Conservation (phyloP, 2,888 invertebrate genomes). For the Cistogaster globosa region DNA sequence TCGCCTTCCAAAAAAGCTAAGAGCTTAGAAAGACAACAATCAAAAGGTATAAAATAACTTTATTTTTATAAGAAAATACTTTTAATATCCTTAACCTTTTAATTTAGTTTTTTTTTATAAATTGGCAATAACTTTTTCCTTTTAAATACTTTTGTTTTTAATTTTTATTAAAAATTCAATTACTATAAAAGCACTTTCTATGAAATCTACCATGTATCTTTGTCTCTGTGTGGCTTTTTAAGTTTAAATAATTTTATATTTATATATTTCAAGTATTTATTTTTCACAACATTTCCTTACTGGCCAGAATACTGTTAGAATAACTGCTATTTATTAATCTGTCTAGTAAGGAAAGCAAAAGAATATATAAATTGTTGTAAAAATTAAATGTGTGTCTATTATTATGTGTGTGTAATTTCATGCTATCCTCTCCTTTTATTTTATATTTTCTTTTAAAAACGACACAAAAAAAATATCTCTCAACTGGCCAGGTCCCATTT, state of each 20-base stretch:
- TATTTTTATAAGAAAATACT: slow-evolving; percentile 3
- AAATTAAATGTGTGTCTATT: slow-evolving; percentile 33
- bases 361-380: neutral
- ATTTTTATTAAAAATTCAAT: slow-evolving; percentile 20
- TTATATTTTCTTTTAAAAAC: slow-evolving; percentile 50
- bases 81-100: neutral
- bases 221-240: slow-evolving; percentile 40
- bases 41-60: slow-evolving; percentile 74
- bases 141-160: neutral
- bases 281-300: neutral
- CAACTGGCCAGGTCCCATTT: slow-evolving; percentile 76
- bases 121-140: slow-evolving; percentile 35
- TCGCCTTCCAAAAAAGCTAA: slow-evolving; percentile 72
- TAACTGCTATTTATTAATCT: neutral
- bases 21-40: slow-evolving; percentile 74
- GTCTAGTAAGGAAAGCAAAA: neutral
- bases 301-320: neutral
- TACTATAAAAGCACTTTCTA: slow-evolving; percentile 49
- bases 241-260: slow-evolving; percentile 8
- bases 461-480: slow-evolving; percentile 36
- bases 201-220: slow-evolving; percentile 29
- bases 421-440: slow-evolving; percentile 68
- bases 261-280: slow-evolving; percentile 23
- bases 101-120: slow-evolving; percentile 18
- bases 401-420: slow-evolving; percentile 66